These are phyloP conservation scores for Gandaritis pyraliata DNA, from an alignment of 2,888 invertebrate genomes.

Conservation along the genomic window DNA sequence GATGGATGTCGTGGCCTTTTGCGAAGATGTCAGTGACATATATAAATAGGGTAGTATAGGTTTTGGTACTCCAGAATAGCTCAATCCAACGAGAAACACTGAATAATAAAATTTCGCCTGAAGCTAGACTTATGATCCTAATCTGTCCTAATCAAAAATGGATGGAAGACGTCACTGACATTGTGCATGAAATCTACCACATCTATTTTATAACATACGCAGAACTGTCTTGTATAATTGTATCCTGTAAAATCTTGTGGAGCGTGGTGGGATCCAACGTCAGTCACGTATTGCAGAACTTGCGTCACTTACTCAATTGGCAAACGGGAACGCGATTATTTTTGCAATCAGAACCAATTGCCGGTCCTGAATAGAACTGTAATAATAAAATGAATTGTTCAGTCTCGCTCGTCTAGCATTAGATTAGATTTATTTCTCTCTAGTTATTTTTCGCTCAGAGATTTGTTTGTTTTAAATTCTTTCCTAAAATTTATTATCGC, in stretches of 20 bases:
- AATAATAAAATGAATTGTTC: slow-evolving; percentile 20
- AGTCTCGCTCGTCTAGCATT: slow-evolving; percentile 43
- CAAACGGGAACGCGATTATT: slow-evolving; percentile 64
- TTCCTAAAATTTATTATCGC: too few species aligned
- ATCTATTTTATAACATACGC: not conserved
- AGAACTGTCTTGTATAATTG: not conserved
- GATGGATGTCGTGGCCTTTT: not conserved
- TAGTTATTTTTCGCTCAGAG: slow-evolving; percentile 8
- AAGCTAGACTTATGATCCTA: too few species aligned
- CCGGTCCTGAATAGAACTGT: slow-evolving; percentile 40
- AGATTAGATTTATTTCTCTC: slow-evolving; percentile 32
- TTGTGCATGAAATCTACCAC: not conserved
- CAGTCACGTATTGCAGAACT: slow-evolving; percentile 36
- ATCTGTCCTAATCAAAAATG: too few species aligned
- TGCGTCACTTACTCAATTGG: slow-evolving; percentile 62
- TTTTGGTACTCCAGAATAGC: too few species aligned
- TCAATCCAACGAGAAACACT: too few species aligned
- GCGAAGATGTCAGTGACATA: too few species aligned
- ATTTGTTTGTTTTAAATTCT: not conserved
- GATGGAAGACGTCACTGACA: too few species aligned
- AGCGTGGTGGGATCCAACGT: not conserved
- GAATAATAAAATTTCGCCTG: too few species aligned
- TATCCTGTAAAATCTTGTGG: slow-evolving; percentile 12
- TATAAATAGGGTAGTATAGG: too few species aligned
- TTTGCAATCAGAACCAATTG: slow-evolving; percentile 75